Base-by-base conservation (phyloP, 2,888 invertebrate genomes). In the Lampropteryx suffumata region DNA sequence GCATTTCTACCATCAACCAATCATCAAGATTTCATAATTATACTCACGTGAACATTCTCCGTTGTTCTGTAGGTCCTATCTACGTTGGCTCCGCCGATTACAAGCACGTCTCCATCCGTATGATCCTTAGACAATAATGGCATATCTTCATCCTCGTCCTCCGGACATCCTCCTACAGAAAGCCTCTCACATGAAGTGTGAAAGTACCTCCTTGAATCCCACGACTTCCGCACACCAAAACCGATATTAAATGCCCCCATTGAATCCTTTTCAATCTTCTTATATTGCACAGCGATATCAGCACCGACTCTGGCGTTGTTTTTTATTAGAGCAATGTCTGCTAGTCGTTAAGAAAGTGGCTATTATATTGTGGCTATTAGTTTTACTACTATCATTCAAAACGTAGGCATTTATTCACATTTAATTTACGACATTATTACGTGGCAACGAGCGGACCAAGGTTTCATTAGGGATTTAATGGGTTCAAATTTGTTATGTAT, bases 301-400 rank as follows among this genome's bases (percentile, higher is more conserved):
- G 96, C 94, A 11, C 96, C 98, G 40, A 96, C 92, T 70, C 83
- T 90, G 1, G 98, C 99, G 85, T 99, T 99, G 85, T 99, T 98
- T 89, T 96, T 94, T 69, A 99, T 95, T 50, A 99, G 91, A 21
- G 95, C 97, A 65, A 97, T 95, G 89, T 99, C 96, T 96, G 84
- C 35, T 61, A 71, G 68, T 71, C 73, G 78, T 81, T 85, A 76
- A 71, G 80, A 76, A 79, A 79, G n/a, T n/a, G n/a, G n/a, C n/a
- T n/a, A n/a, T n/a, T 65, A 71, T 76, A 82, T 80, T 79, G 76
- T 76, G 62, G 69, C 74, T 79, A 80, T 79, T 76, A 82, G 71
- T 64, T 73, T 69, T 65, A 67, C 67, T 73, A 66, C 69, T 73
- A 71, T 77, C 72, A 72, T 75, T 79, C 72, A 70, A 68, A 67